Conservation (phyloP, 2,888 invertebrate species). For the Cosmia pyralina region DNA sequence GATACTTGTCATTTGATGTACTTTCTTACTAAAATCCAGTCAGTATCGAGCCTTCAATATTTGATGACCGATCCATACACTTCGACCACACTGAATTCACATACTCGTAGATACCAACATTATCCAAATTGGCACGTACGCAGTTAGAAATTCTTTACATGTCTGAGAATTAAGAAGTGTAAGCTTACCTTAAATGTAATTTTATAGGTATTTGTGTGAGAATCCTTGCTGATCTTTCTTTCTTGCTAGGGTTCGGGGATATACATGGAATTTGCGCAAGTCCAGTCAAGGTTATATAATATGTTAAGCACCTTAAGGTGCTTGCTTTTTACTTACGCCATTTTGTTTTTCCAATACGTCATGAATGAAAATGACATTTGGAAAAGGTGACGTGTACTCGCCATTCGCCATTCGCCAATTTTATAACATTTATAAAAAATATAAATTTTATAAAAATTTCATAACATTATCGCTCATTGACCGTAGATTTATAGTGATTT, state of each 20-base stretch:
- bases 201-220: background rate
- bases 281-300: background rate
- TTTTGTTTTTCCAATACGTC: too few species aligned
- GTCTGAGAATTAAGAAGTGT: background rate
- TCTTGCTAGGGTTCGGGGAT: background rate
- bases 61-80: background rate
- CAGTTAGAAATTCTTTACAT: background rate
- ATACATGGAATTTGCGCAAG: background rate
- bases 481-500: too few species aligned
- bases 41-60: slow-evolving; percentile 5
- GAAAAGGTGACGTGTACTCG: too few species aligned
- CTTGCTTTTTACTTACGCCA: too few species aligned
- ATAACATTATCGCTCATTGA: too few species aligned
- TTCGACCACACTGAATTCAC: too few species aligned
- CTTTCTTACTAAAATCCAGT: background rate
- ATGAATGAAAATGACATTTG: too few species aligned
- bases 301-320: too few species aligned
- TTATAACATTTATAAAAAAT: too few species aligned
- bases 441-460: too few species aligned
- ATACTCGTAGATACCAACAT: background rate
- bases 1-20: too few species aligned
- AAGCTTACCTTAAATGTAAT: background rate
- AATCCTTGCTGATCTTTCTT: background rate
- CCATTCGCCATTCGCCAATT: too few species aligned
- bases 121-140: slow-evolving; percentile 11